Evolutionary conservation across 2,113 vertebrate species (phyloP).

Genomic region (Oncorhynchus tshawytscha): DNA sequence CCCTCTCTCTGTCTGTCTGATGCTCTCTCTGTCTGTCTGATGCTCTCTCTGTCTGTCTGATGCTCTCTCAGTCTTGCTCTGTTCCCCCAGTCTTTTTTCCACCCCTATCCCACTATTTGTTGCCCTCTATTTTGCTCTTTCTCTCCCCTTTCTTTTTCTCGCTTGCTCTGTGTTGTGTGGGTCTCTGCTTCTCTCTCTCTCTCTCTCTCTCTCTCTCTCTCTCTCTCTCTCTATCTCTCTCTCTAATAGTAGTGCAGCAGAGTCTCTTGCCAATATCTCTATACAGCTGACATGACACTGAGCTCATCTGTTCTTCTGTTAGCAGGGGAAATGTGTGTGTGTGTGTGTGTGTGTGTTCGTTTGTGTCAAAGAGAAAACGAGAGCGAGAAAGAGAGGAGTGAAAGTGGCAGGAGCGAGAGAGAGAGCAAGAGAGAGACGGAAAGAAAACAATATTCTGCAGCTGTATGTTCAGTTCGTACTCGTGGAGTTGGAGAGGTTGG

Average conservation of each 20-base stretch:
- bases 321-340: slow-evolving; percentile 7
- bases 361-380: neutral
- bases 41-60: slow-evolving; percentile 10
- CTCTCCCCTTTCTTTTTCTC: neutral
- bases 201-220: slow-evolving; percentile 5
- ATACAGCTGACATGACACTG: slow-evolving; percentile 60
- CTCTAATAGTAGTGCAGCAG: slow-evolving; percentile 20
- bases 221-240: slow-evolving; percentile 12
- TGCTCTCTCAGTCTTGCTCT: neutral
- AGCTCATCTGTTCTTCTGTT: slow-evolving; percentile 58
- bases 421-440: neutral
- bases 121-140: slow-evolving; percentile 19
- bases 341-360: neutral
- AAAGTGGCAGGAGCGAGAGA: neutral
- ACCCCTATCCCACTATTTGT: neutral
- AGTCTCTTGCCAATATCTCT: slow-evolving; percentile 49
- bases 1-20: slow-evolving; percentile 11
- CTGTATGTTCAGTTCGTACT: neutral
- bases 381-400: neutral
- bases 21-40: slow-evolving; percentile 15
- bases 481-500: too few relatives aligned
- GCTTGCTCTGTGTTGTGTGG: slow-evolving; percentile 21
- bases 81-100: too few relatives aligned
- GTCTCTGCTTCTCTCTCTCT: slow-evolving; percentile 28
- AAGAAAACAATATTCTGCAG: neutral